Evolutionary conservation across 2,113 vertebrate species (phyloP).

Genomic region (Pelecanus crispus): DNA sequence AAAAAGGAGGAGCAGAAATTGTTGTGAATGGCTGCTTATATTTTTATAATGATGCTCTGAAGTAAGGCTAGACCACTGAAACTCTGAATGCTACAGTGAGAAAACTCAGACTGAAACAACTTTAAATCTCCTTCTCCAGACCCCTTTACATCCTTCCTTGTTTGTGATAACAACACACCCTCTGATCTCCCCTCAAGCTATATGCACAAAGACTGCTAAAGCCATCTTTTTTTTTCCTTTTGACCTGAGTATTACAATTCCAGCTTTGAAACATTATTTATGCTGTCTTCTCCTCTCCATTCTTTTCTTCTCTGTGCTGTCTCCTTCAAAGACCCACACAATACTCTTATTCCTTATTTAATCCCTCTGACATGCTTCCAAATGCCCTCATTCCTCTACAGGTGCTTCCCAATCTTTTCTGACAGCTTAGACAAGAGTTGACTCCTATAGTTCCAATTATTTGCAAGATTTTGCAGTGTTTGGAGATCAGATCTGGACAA

Average conservation of each 20-base stretch:
- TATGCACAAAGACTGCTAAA: background rate
- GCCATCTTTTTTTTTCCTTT: background rate
- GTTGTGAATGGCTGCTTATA: background rate
- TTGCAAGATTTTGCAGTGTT: background rate
- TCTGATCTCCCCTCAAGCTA: slow-evolving; percentile 6
- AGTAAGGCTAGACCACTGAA: background rate
- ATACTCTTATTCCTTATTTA: background rate
- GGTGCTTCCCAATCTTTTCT: background rate
- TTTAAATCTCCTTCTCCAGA: background rate
- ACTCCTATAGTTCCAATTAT: background rate
- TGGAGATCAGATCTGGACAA: background rate
- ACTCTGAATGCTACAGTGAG: background rate
- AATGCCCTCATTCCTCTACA: background rate
- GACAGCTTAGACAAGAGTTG: background rate
- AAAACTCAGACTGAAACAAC: background rate
- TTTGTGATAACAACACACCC: background rate
- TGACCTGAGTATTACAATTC: background rate
- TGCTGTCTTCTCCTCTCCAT: background rate
- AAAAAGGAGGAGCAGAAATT: background rate
- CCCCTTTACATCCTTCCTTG: background rate
- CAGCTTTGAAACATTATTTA: slow-evolving; percentile 19
- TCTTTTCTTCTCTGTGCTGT: background rate
- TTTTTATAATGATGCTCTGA: background rate
- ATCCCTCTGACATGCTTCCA: slow-evolving; percentile 8
- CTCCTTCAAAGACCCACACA: background rate